Percentiles rank a stretch among this genome's conserved stretches.
Conservation (phyloP, 2,888 invertebrate genomes). For the Sabatieria punctata region DNA sequence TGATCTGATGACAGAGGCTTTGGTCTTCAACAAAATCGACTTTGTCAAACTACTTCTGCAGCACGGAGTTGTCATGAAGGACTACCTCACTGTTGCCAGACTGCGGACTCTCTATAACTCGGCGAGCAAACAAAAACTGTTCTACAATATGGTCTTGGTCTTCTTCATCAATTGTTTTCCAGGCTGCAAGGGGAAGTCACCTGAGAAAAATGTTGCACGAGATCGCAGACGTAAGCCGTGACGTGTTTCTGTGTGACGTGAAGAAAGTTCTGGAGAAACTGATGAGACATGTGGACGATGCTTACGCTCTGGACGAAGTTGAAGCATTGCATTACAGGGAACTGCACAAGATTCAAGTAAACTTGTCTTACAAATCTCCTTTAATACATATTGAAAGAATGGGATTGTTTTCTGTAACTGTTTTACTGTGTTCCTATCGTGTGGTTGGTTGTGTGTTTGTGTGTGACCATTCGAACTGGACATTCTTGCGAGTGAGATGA, state of each 20-base stretch:
- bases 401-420: too few relatives aligned
- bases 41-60: slow-evolving; percentile 35
- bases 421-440: too few relatives aligned
- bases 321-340: too few relatives aligned
- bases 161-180: too few relatives aligned
- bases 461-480: too few relatives aligned
- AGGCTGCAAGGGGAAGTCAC: neutral
- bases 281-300: slow-evolving; percentile 9
- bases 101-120: slow-evolving; percentile 30
- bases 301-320: neutral
- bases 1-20: slow-evolving; percentile 30
- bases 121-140: slow-evolving; percentile 10
- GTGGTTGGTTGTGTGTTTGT: too few relatives aligned
- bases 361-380: too few relatives aligned
- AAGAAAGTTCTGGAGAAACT: slow-evolving; percentile 14
- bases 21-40: slow-evolving; percentile 31
- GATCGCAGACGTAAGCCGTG: slow-evolving; percentile 13
- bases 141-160: too few relatives aligned
- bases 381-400: too few relatives aligned
- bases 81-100: slow-evolving; percentile 30
- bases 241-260: neutral
- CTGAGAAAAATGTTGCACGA: neutral
- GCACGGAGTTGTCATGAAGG: slow-evolving; percentile 33
- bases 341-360: too few relatives aligned
- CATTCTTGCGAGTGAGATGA: too few relatives aligned